Evolutionary conservation across 2,797 vertebrate genomes (phyloP).

Genomic region (Betta splendens): DNA sequence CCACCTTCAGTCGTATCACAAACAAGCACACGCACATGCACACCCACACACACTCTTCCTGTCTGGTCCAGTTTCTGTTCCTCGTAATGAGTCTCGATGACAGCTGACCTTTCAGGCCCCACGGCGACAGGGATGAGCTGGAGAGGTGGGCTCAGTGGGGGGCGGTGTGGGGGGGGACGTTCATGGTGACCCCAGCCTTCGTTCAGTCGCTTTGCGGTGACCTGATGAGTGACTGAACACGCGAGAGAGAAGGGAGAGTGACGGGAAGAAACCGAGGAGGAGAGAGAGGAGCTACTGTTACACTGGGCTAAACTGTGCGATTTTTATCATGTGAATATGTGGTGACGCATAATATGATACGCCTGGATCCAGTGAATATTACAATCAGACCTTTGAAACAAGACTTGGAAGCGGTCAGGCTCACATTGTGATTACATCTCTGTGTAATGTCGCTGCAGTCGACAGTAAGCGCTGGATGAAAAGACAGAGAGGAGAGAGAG

Average conservation of each 20-base stretch:
- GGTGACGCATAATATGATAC: conserved; percentile 45
- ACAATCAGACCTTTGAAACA: conserved; percentile 55
- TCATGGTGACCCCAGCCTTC: conserved; percentile 57
- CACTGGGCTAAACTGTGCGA: conserved; percentile 41
- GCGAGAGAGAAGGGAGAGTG: conserved; percentile 16
- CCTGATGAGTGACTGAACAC: conserved; percentile 51
- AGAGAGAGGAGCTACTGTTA: conserved; percentile 30
- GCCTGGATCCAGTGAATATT: conserved; percentile 43
- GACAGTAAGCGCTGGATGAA: background rate
- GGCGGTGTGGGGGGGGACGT: conserved; percentile 18
- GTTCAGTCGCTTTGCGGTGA: conserved; percentile 48
- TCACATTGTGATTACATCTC: conserved; percentile 21
- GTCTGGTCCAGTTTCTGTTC: conserved; percentile 60
- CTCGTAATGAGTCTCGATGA: conserved; percentile 78
- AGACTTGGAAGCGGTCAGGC: conserved; percentile 39
- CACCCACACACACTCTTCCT: conserved; percentile 38
- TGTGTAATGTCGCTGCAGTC: conserved; percentile 21
- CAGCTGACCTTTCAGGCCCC: conserved; percentile 77
- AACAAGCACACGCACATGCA: conserved; percentile 6
- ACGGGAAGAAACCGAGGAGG: conserved; percentile 1
- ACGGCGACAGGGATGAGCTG: conserved; percentile 42
- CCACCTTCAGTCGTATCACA: conserved; percentile 33
- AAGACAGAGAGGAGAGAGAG: background rate
- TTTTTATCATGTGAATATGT: conserved; percentile 57
- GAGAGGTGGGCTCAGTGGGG: conserved; percentile 17